phyloP scores from a whole-genome alignment of 2,888 invertebrate species.

The Harpalus rufipes region DNA sequence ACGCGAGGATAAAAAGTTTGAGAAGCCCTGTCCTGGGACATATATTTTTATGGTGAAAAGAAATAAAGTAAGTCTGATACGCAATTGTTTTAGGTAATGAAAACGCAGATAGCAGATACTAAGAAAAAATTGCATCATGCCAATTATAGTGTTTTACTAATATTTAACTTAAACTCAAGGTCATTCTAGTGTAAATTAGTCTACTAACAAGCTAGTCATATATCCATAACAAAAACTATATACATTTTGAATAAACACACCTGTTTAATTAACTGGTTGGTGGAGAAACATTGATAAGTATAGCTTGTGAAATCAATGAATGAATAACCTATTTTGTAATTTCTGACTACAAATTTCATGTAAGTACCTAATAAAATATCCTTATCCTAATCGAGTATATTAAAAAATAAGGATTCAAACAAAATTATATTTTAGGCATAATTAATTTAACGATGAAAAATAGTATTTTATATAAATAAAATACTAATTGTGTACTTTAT shows the following conservation, averaged over 20 bases:
- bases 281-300: neutral
- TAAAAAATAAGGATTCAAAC: constrained; percentile 2
- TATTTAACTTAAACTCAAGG: neutral
- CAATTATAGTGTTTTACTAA: neutral
- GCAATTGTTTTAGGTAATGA: too few species aligned
- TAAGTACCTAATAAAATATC: neutral
- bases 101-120: neutral
- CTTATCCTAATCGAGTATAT: constrained; percentile 17
- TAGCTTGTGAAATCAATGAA: neutral
- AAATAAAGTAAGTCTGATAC: too few species aligned
- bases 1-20: too few species aligned
- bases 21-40: too few species aligned
- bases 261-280: neutral
- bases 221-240: neutral
- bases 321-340: constrained; percentile 10
- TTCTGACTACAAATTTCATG: constrained; percentile 13
- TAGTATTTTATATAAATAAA: too few species aligned
- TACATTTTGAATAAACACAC: neutral
- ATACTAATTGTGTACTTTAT: too few species aligned
- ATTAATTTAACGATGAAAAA: neutral
- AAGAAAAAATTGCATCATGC: neutral
- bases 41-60: too few species aligned
- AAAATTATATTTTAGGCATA: neutral
- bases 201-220: neutral
- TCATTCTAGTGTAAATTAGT: neutral